These are phyloP conservation scores for Rhynchotus rufescens DNA, from an alignment of 2,797 vertebrate genomes.

Conservation along the genomic window DNA sequence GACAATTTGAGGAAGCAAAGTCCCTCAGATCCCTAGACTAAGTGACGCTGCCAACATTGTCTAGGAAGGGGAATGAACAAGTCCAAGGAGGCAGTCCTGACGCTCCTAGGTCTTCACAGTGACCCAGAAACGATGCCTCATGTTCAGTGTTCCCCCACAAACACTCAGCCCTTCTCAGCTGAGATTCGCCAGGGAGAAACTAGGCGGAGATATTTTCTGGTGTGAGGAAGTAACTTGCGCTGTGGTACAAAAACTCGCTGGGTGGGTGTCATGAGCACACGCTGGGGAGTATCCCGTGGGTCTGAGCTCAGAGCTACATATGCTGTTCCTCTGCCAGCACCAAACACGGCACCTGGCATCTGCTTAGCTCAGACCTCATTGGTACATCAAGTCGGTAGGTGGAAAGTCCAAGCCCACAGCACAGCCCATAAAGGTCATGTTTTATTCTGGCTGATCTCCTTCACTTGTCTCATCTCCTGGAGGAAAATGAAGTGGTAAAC, in stretches of 20 bases:
- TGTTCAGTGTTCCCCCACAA: background rate
- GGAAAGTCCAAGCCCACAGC: constrained; percentile 73
- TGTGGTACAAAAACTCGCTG: constrained; percentile 55
- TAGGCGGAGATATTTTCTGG: constrained; percentile 44
- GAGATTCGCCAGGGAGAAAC: background rate
- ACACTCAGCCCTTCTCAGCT: constrained; percentile 2
- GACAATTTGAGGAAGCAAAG: background rate
- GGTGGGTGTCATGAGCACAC: constrained; percentile 68
- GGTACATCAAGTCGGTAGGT: constrained; percentile 58
- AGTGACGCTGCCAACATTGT: background rate
- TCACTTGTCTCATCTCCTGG: constrained; percentile 67
- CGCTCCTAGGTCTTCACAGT: rapidly evolving
- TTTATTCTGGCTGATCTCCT: constrained; percentile 73
- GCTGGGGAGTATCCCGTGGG: constrained; percentile 67
- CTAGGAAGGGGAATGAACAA: background rate
- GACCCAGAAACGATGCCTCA: background rate
- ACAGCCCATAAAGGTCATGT: constrained; percentile 67
- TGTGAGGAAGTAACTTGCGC: constrained; percentile 64
- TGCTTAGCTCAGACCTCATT: constrained; percentile 65
- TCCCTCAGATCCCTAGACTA: background rate
- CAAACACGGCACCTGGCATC: constrained; percentile 69
- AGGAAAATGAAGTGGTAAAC: constrained; percentile 68
- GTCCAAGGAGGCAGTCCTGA: background rate
- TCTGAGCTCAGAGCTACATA: constrained; percentile 65
- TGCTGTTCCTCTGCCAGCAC: constrained; percentile 66